Base-by-base conservation (phyloP, 1,140 invertebrate species). In the Drosophila setifemur region DNA sequence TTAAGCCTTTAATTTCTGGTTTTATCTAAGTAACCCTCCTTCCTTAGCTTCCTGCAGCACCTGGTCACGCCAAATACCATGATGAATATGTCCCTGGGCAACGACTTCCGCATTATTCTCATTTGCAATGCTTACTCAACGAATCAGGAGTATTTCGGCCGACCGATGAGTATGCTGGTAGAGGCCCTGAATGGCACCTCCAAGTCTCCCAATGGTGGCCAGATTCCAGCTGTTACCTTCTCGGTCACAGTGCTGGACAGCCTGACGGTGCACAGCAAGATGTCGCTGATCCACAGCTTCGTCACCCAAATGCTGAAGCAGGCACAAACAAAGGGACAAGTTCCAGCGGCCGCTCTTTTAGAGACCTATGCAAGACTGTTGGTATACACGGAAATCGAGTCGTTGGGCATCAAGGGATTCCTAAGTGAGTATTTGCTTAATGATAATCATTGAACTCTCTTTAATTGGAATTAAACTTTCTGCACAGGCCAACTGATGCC, bases 331-430 rank as follows among this genome's bases (percentile, higher is more conserved):
- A 98, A 98, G 88, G 94, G 94, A 0, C 95, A 94, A 25, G 93
- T 96, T 73, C 92, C 94, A 0, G 95, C 97, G 1, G 97, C 98
- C 1, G 97, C 97, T 0, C 91, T 99, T 0, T 95, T 99, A 0
- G 98, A 99, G 91, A 99, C 98, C 0, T 99, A 99, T 90, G 97
- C 96, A 39, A 92, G 97, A 66, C 91, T 99, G 25, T 90, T 99
- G 12, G 97, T 99, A 0, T 99, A 99, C 74, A 98, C 97, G 18
- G 98, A 99, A 93, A 98, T 98, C 47, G 98, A 99, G 91, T 98
- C 97, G 29, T 92, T 99, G 4, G 97, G 98, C 19, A 98, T 99
- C 37, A 99, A 99, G 92, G 97, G 96, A 35, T 98, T 99, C 90
- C 97, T 98, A 61, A 96, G 96, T 97, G 91, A 94, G 94, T 94